Base-by-base conservation (phyloP, 2,888 invertebrate species). In the Pherbina coryleti region DNA sequence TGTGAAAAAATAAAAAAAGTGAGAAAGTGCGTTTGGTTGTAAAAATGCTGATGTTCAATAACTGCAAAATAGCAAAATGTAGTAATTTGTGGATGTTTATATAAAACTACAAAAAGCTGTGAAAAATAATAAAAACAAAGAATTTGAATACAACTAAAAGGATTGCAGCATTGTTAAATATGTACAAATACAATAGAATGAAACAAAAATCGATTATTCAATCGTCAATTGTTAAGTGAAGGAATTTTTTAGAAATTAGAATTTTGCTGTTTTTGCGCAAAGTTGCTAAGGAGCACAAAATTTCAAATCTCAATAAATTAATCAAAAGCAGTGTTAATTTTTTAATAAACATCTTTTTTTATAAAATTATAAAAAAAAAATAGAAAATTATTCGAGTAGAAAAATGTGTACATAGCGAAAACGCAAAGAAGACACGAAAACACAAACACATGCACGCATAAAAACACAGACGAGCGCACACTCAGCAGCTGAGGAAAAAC, bases 391-490 rank as follows among this genome's bases (percentile, higher is more conserved):
- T 34, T 64, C 69, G 44, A 60, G 78, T 79, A 79, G 78, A 81
- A 82, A 82, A 82, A 81, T 81, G 82, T 82, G 82, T 82, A 82
- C 79, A 82, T 80, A 79, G 81, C 78, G 79, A 82, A 81, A 81
- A 81, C 76, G 79, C 73, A 81, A 80, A 75, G 80, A 79, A 81
- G 75, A 73, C 80, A 76, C 76, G 75, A 72, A 75, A 79, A 55
- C 75, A 80, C 77, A 76, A 73, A 66, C 37, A 73, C 74, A 76
- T 14, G 75, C 71, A 70, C 60, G 67, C 28, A 57, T 49, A 57
- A 66, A 28, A 53, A 64, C 17, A 66, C 71, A 71, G 31, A 55
- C 76, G 31, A 64, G 34, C 64, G 22, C 55, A 67, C 64, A 71
- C 37, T 57, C 17, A 28, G 51, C 75, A 72, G 44, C 77, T 70